Evolutionary conservation across 2,113 vertebrate genomes (phyloP).

Genomic region (Carassius carassius): DNA sequence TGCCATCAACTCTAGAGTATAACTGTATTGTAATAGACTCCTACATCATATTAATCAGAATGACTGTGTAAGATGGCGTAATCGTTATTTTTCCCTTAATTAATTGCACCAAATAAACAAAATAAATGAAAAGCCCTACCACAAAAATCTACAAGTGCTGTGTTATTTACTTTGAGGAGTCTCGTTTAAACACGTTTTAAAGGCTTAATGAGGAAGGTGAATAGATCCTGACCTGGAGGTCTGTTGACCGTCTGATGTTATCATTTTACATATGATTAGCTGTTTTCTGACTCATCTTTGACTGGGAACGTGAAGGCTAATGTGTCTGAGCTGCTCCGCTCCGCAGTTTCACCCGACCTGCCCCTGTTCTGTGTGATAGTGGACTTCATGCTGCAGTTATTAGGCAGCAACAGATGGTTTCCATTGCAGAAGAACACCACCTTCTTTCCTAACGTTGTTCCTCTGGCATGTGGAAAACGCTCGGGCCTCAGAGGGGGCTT

Average conservation of each 20-base stretch:
- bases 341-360: background rate
- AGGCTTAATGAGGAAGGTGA: background rate
- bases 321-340: background rate
- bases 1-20: too few relatives aligned
- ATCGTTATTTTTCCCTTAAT: too few relatives aligned
- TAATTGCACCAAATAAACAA: background rate
- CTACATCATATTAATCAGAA: too few relatives aligned
- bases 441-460: constrained; percentile 45
- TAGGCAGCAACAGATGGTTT: constrained; percentile 54
- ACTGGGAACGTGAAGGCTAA: constrained; percentile 2
- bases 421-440: constrained; percentile 53
- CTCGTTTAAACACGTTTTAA: background rate
- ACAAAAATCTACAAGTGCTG: background rate
- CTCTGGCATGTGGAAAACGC: constrained; percentile 53
- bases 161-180: background rate
- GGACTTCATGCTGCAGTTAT: constrained; percentile 2
- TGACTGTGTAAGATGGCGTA: background rate
- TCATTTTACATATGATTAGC: background rate
- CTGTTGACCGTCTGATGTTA: background rate
- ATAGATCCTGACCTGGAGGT: background rate
- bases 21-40: too few relatives aligned
- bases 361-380: background rate
- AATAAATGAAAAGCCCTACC: background rate
- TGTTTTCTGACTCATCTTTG: background rate
- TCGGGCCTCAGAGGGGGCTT: constrained; percentile 37